Percentiles rank a stretch among this genome's conserved stretches.
Evolutionary conservation across 2,888 invertebrate species (phyloP).

Genomic region (Ashinkailepas kermadecensis): DNA sequence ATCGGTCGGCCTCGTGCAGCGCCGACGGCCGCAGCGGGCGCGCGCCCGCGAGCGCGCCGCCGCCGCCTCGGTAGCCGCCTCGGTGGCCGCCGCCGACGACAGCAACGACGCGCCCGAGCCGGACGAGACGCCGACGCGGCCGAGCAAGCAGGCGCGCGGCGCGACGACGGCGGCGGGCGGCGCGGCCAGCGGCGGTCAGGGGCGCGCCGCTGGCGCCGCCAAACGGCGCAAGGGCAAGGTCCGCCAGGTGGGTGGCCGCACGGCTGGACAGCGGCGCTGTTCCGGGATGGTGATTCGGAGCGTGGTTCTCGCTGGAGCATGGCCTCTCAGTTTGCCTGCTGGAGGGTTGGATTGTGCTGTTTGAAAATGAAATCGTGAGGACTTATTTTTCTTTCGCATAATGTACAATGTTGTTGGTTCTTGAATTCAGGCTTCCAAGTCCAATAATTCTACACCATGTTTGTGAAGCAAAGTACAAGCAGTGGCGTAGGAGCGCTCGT

Average conservation of each 20-base stretch:
- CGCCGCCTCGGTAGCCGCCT: conserved; percentile 21
- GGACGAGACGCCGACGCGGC: not conserved
- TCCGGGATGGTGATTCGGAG: no score
- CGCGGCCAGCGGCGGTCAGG: not conserved
- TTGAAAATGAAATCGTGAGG: no score
- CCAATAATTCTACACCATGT: no score
- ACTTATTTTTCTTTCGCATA: no score
- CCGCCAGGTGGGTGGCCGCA: not conserved
- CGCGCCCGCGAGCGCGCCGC: conserved; percentile 5
- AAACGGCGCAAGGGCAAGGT: not conserved
- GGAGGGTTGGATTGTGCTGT: no score
- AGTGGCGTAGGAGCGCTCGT: no score
- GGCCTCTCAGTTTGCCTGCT: no score
- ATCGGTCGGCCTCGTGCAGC: not conserved
- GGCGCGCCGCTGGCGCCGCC: not conserved
- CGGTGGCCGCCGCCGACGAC: conserved; percentile 23
- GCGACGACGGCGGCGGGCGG: not conserved
- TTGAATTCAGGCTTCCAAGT: no score
- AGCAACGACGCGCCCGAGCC: not conserved
- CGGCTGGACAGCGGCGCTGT: no score
- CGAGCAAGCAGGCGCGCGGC: conserved; percentile 2
- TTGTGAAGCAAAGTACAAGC: no score
- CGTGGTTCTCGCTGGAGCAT: no score
- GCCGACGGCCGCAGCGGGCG: not conserved
- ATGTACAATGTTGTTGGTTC: no score